Percentiles rank a stretch among this genome's conserved stretches.
These are phyloP conservation scores for Belonocnema kinseyi DNA, from an alignment of 1,140 invertebrate species.

Conservation along the genomic window DNA sequence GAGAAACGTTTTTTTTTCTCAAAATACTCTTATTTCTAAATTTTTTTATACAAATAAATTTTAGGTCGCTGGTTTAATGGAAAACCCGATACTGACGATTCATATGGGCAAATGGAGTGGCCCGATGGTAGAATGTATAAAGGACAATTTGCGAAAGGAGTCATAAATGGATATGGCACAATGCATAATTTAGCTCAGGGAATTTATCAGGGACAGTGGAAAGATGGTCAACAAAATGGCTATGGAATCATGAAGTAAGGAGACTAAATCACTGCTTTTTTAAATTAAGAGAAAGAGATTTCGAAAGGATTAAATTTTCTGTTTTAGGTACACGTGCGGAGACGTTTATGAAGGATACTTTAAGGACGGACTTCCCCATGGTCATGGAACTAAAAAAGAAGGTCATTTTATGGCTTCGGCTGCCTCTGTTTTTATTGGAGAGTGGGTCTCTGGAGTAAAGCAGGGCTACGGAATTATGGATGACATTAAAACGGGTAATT, in stretches of 20 bases:
- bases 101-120: slow-evolving; percentile 86
- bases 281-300: background rate
- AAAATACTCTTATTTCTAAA: too few relatives aligned
- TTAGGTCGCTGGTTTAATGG: slow-evolving; percentile 85
- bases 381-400: slow-evolving; percentile 88
- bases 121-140: slow-evolving; percentile 86
- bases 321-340: slow-evolving; percentile 78
- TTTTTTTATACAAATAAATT: too few relatives aligned
- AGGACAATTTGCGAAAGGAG: slow-evolving; percentile 86
- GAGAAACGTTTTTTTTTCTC: too few relatives aligned
- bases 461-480: slow-evolving; percentile 92
- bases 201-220: slow-evolving; percentile 89
- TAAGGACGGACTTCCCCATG: slow-evolving; percentile 88
- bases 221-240: slow-evolving; percentile 89
- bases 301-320: slow-evolving; percentile 1
- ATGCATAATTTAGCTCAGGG: slow-evolving; percentile 81
- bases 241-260: slow-evolving; percentile 84
- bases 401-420: slow-evolving; percentile 85
- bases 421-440: slow-evolving; percentile 89
- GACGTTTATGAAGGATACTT: slow-evolving; percentile 91
- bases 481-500: slow-evolving; percentile 82
- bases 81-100: slow-evolving; percentile 81
- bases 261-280: background rate
- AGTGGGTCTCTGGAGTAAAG: slow-evolving; percentile 85
- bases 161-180: slow-evolving; percentile 84